Conservation (phyloP, 2,113 vertebrate species). For the Etheostoma cragini region DNA sequence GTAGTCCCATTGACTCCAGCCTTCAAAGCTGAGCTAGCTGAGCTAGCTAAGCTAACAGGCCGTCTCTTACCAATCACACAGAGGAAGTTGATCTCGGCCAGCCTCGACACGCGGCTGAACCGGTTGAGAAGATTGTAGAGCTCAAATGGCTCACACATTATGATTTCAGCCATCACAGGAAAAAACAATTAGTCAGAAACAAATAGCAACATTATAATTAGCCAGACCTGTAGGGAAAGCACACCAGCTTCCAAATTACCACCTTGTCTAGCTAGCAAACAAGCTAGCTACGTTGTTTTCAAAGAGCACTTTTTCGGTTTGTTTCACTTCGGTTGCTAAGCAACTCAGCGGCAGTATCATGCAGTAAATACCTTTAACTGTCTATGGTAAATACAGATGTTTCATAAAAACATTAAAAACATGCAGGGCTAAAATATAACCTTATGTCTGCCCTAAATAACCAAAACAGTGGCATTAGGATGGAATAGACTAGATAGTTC, state of each 20-base stretch:
- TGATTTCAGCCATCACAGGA: slow-evolving; percentile 79
- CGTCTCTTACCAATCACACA: slow-evolving; percentile 87
- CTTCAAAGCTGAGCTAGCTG: background rate
- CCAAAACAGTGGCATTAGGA: no score
- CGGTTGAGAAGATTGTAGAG: slow-evolving; percentile 92
- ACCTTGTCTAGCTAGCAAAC: no score
- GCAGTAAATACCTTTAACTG: no score
- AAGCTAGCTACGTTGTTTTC: background rate
- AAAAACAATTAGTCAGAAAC: background rate
- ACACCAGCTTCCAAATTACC: background rate
- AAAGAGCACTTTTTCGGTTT: slow-evolving; percentile 10
- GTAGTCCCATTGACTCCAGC: background rate
- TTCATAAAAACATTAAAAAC: no score
- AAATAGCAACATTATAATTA: background rate
- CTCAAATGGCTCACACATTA: slow-evolving; percentile 83
- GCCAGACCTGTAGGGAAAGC: background rate
- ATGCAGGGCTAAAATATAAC: no score
- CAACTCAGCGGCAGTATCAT: background rate
- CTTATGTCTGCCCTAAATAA: no score
- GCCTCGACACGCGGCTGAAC: slow-evolving; percentile 71
- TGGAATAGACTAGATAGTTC: no score
- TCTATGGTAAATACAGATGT: no score
- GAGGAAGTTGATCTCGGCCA: slow-evolving; percentile 87
- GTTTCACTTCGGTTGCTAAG: slow-evolving; percentile 46
- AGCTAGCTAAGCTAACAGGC: no score